Conservation (phyloP, 2,888 invertebrate species). For the Euzetes globulus region DNA sequence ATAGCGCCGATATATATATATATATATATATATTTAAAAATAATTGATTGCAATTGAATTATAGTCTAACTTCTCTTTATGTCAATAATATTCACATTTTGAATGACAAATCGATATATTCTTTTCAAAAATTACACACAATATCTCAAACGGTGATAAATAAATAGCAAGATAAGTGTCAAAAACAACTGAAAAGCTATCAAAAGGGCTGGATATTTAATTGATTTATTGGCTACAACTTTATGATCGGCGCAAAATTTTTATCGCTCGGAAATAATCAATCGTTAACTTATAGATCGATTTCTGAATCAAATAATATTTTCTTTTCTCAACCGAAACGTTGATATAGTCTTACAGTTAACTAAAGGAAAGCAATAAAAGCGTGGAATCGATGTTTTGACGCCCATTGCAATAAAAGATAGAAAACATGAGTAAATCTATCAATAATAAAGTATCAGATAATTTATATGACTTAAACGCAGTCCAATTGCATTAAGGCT, state of each 20-base stretch:
- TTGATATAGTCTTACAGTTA: neutral
- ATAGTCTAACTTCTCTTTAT: no score
- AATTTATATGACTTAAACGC: conserved; percentile 20
- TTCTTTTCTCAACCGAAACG: neutral
- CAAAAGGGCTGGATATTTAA: no score
- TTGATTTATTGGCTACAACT: no score
- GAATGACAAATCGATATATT: no score
- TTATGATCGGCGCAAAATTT: neutral
- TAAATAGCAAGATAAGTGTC: no score
- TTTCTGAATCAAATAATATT: conserved; percentile 10
- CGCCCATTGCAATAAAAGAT: conserved; percentile 12
- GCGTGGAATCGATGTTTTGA: neutral
- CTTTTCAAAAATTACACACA: no score
- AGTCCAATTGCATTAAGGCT: neutral
- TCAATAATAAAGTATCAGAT: conserved; percentile 19
- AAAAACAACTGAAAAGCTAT: no score
- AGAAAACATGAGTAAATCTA: neutral
- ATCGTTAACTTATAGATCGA: conserved; percentile 4
- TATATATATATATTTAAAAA: no score
- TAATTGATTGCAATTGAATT: no score
- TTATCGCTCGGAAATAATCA: conserved; percentile 9
- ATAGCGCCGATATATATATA: no score
- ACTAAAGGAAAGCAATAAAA: neutral
- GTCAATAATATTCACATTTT: no score
- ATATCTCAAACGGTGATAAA: no score